Evolutionary conservation across 2,113 vertebrate species (phyloP), one percentile per base, ranked within the genome.

Genomic region (Centropristis striata): DNA sequence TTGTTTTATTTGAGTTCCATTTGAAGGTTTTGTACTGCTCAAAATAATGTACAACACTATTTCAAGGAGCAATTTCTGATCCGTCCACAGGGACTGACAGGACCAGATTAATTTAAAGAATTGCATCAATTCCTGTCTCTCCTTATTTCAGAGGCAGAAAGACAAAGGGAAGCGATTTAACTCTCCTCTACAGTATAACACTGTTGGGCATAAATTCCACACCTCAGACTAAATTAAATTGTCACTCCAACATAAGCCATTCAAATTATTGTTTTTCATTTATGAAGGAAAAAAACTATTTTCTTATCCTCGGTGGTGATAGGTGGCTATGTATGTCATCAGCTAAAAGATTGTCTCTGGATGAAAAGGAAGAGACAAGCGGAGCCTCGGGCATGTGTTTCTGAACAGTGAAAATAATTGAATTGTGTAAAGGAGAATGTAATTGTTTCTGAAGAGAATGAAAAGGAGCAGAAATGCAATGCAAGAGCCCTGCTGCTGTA

Each of bases 351-450:
- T 74, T 78, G 81, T 78, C 70, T 85, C 20, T 9, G 75, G 81
- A 81, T 90, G 81, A 91, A 80, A 78, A 78, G 25, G 72, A 76
- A 50, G 54, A 57, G 81, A 87, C 82, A 75, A 85, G 87, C 61
- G 42, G 61, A 39, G 83, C 92, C 84, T 65, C 36, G 0, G 86
- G 90, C 88, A 65, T 14, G 36, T 71, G 68, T 86, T 86, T 77
- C 49, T 57, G 61, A 84, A 75, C 50, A 60, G 28, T 72, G 83
- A 77, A 89, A 88, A 88, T 89, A 92, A 92, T 87, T 92, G 88
- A 88, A 90, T 92, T 87, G 55, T 91, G 85, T 90, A 88, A 86
- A 86, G 74, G 69, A 87, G 86, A 88, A 79, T 78, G 75, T 87
- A 92, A 91, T 89, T 91, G 85, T 92, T 86, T 84, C 42, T 83